Base-by-base conservation (phyloP, 2,888 invertebrate genomes). In the Acleris sparsana region DNA sequence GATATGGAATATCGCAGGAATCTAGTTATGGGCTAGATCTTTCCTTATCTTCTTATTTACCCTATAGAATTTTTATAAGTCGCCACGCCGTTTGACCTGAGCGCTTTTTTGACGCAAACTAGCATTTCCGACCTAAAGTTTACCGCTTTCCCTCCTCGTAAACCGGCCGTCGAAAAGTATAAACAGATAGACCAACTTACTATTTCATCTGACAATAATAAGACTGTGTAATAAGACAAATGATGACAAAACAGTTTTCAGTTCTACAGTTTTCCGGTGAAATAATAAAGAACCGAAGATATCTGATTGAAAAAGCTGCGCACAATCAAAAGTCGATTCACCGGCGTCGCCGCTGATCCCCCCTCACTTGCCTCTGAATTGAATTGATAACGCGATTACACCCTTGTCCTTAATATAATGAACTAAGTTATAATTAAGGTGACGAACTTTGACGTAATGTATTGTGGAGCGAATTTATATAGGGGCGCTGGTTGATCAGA, bases 341-440 rank as follows among this genome's bases (percentile, higher is more conserved):
- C 44, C 2, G 44, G 25, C 25, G 44, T 3, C 9, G 33, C 33
- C 9, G 33, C 33, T 33, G 9, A 33, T 9, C 56, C 43, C 56
- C 57, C 43, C 43, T 43, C 20, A 20, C 39, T 55, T 43, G 57
- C 57, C 44, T 22, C 61, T 52, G 56, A 56, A 66, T 61, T 52
- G 61, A 62, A 66, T 57, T 62, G 66, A 66, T 66, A 66, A 62
- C 53, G 56, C 48, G 57, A 66, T 66, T 56, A 66, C 61, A 62
- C 61, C 66, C 57, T 62, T 62, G 56, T 62, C 62, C 66, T 51
- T 56, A 65, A 62, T 66, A n/a, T 62, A 62, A 66, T 57, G 56
- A 62, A 62, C 56, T 62, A 52, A 53, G 53, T 53, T 57, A 52
- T 57, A 62, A 62, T 53, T 57, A 56, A 22, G 56, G 57, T 16